These are phyloP conservation scores for Cassiopea andromeda DNA, from an alignment of 30 jellyfish, hydroid and myxozoan species.

Conservation along the genomic window DNA sequence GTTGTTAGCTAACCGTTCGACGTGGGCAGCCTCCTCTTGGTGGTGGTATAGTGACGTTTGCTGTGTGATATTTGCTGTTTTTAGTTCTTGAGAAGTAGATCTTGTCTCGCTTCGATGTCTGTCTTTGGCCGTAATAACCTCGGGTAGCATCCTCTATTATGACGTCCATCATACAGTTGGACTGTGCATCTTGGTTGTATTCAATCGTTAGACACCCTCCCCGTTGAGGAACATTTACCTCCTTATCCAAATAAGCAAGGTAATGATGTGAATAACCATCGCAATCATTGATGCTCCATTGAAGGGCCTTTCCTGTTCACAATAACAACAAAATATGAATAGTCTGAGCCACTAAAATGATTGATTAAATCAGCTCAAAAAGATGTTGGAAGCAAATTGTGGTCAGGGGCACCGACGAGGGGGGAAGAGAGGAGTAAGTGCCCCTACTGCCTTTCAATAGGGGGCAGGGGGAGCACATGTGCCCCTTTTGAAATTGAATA, in stretches of 20 bases:
- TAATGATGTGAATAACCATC: background rate
- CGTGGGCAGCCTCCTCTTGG: constrained; percentile 47
- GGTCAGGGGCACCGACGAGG: no score
- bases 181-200: background rate
- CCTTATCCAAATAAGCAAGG: constrained; percentile 20
- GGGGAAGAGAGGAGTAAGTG: no score
- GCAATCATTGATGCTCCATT: constrained; percentile 38
- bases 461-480: no score
- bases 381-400: no score
- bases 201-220: constrained; percentile 60
- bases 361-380: no score
- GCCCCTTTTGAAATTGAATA: no score
- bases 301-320: constrained; percentile 46
- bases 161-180: constrained; percentile 18
- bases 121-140: background rate
- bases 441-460: no score
- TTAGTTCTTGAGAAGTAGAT: constrained; percentile 32
- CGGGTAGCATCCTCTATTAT: constrained; percentile 1
- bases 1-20: constrained; percentile 1
- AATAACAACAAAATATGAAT: no score
- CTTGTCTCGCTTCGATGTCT: constrained; percentile 6
- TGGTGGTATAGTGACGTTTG: constrained; percentile 50
- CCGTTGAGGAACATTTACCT: constrained; percentile 24
- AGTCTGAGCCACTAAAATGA: no score
- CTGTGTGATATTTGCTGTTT: constrained; percentile 20